phyloP scores from a whole-genome alignment of 2,888 invertebrate genomes.

The Lottia gigantea region DNA sequence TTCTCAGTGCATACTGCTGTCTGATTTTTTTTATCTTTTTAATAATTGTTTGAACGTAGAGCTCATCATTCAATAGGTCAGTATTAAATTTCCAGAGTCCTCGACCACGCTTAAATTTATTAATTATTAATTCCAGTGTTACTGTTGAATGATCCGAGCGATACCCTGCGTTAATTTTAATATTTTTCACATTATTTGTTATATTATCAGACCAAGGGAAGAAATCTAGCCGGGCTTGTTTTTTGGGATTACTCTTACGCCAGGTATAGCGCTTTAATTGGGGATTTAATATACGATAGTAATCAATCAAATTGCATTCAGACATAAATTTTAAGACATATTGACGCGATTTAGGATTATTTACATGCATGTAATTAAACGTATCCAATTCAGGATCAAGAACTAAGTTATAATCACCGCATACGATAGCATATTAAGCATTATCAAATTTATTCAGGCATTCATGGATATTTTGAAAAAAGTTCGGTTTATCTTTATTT shows the following conservation, averaged over 20 bases:
- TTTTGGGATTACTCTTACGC: slow-evolving; percentile 20
- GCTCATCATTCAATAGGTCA: slow-evolving; percentile 1
- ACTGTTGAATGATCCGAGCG: slow-evolving; percentile 20
- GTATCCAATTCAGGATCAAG: too few species aligned
- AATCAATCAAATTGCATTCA: too few species aligned
- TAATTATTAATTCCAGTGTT: slow-evolving; percentile 4
- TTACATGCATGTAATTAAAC: too few species aligned
- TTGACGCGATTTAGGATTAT: too few species aligned
- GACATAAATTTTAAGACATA: too few species aligned
- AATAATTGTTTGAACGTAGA: background rate
- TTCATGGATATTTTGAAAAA: background rate
- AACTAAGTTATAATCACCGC: too few species aligned
- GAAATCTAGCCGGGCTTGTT: slow-evolving; percentile 23
- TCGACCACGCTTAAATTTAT: slow-evolving; percentile 14
- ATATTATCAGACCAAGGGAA: slow-evolving; percentile 13
- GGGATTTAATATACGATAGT: background rate
- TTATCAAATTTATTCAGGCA: too few species aligned
- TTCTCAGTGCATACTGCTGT: background rate
- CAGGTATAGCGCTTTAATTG: slow-evolving; percentile 17
- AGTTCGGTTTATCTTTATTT: background rate
- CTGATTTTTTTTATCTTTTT: too few species aligned
- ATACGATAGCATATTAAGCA: too few species aligned
- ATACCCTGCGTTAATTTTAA: slow-evolving; percentile 12
- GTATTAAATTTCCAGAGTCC: slow-evolving; percentile 19
- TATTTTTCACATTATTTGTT: background rate